Conservation (phyloP, 2,797 vertebrate genomes). For the Anomalospiza imberbis region DNA sequence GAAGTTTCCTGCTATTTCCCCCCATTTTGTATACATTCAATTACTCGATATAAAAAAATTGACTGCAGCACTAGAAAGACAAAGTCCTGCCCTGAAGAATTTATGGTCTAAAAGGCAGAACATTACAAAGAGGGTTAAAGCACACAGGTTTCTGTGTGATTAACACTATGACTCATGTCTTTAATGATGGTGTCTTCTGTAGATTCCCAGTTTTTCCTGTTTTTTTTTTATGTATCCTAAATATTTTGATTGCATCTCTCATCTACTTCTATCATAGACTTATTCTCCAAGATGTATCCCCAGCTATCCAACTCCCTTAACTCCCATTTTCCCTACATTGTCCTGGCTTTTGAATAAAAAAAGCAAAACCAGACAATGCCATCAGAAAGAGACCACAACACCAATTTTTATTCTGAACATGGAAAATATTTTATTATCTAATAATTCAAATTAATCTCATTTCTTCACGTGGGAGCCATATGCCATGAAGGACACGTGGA, state of each 20-base stretch:
- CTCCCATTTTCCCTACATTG: background rate
- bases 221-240: background rate
- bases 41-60: no score
- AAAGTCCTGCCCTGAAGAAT: background rate
- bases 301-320: background rate
- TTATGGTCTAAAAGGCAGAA: background rate
- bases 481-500: background rate
- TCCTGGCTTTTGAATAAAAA: background rate
- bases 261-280: background rate
- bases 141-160: background rate
- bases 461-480: background rate
- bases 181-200: background rate
- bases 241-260: background rate
- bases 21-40: background rate
- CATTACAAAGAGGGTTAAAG: background rate
- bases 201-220: background rate
- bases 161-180: background rate
- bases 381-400: background rate
- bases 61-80: background rate
- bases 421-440: background rate
- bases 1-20: background rate
- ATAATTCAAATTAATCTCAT: background rate
- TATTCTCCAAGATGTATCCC: background rate
- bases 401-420: background rate
- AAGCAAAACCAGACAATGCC: background rate